Evolutionary conservation across 2,888 invertebrate species (phyloP).

Genomic region (Poecilobothrus nobilitatus): DNA sequence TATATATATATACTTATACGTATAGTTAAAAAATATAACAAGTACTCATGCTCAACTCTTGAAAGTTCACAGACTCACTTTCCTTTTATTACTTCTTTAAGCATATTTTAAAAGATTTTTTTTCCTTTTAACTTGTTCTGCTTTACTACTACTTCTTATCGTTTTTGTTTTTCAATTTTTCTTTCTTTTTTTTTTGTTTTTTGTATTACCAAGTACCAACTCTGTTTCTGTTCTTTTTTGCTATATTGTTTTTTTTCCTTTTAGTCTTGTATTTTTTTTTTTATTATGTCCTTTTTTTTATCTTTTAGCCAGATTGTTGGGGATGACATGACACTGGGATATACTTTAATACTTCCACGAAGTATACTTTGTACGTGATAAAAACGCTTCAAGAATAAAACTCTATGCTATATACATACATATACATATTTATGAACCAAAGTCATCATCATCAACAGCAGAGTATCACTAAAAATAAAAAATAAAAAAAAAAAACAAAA

Average conservation of each 20-base stretch:
- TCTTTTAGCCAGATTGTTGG: conserved; percentile 5
- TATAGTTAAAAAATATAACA: neutral
- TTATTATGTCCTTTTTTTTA: neutral
- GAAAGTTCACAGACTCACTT: conserved; percentile 4
- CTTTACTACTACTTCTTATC: neutral
- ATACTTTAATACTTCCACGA: conserved; percentile 4
- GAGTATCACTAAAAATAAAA: neutral
- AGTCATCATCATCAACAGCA: neutral
- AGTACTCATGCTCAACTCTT: conserved; percentile 4
- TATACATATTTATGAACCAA: neutral
- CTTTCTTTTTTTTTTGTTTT: neutral
- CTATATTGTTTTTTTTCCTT: too few species aligned
- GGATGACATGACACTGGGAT: conserved; percentile 6
- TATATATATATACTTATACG: neutral
- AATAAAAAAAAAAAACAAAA: neutral
- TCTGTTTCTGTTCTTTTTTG: too few species aligned
- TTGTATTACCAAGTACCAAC: neutral
- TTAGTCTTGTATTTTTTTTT: too few species aligned
- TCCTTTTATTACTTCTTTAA: conserved; percentile 3
- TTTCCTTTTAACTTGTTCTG: neutral
- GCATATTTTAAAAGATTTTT: neutral
- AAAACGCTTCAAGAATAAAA: neutral
- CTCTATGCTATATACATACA: neutral
- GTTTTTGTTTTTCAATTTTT: neutral
- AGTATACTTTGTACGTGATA: conserved; percentile 6